Evolutionary conservation across 2,888 invertebrate species (phyloP).

Genomic region (Malachius bipustulatus): DNA sequence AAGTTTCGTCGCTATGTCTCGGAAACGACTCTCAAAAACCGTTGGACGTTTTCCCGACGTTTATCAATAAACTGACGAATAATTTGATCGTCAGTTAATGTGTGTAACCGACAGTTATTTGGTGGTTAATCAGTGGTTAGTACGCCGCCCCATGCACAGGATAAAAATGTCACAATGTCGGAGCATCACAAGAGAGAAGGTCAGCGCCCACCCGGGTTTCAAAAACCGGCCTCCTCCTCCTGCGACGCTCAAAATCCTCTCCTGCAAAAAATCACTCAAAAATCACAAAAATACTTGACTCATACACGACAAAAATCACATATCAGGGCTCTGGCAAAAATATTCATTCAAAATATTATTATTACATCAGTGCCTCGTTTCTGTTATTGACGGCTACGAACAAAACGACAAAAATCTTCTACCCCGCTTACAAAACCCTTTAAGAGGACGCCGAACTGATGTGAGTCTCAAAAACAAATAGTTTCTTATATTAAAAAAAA

Average conservation of each 20-base stretch:
- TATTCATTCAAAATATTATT: constrained; percentile 9
- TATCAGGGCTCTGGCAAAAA: constrained; percentile 5
- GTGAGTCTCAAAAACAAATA: too few species aligned
- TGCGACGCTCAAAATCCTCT: constrained; percentile 37
- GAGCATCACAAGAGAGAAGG: constrained; percentile 36
- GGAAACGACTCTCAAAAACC: constrained; percentile 63
- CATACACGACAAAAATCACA: constrained; percentile 11
- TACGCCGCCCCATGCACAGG: constrained; percentile 81
- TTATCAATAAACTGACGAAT: constrained; percentile 31
- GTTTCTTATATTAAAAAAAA: too few species aligned
- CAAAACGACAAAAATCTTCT: too few species aligned
- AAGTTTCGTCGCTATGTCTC: constrained; percentile 30
- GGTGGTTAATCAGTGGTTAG: too few species aligned
- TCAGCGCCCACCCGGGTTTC: constrained; percentile 36
- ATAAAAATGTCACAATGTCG: constrained; percentile 71
- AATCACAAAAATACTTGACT: constrained; percentile 17
- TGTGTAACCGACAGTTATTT: too few species aligned
- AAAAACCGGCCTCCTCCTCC: constrained; percentile 36
- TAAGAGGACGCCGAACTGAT: too few species aligned
- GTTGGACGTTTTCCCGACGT: constrained; percentile 43
- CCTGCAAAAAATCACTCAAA: constrained; percentile 38
- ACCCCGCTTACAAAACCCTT: too few species aligned
- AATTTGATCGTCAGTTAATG: too few species aligned
- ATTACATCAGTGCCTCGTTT: too few species aligned
- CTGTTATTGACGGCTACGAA: too few species aligned